Percentiles rank a stretch among this genome's conserved stretches.
These are phyloP conservation scores for Eleutherodactylus coqui DNA, from an alignment of 2,797 vertebrate genomes.

Conservation along the genomic window DNA sequence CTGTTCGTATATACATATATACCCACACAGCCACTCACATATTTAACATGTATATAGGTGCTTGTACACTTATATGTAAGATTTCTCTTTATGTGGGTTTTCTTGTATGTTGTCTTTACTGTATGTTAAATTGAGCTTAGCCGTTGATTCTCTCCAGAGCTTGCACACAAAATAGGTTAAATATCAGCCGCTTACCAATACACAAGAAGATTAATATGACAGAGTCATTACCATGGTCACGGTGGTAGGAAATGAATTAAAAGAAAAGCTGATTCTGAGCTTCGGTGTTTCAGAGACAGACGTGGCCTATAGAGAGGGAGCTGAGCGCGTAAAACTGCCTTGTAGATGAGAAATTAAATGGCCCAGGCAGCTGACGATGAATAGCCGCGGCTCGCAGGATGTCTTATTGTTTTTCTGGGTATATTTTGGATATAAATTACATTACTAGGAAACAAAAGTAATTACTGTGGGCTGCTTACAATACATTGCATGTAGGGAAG, in stretches of 20 bases:
- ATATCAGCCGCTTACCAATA: slow-evolving; percentile 36
- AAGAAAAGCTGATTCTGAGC: slow-evolving; percentile 5
- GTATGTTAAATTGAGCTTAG: background rate
- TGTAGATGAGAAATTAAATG: slow-evolving; percentile 32
- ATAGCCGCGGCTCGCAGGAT: slow-evolving; percentile 22
- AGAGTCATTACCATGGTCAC: slow-evolving; percentile 46
- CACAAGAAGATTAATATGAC: slow-evolving; percentile 46
- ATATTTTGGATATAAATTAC: slow-evolving; percentile 42
- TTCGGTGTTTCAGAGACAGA: background rate
- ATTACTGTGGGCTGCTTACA: slow-evolving; percentile 5
- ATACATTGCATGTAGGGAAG: background rate
- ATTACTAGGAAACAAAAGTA: slow-evolving; percentile 43
- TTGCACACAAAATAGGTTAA: slow-evolving; percentile 19
- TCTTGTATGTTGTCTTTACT: background rate
- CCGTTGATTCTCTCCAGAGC: background rate
- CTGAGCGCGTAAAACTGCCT: background rate
- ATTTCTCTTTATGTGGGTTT: background rate
- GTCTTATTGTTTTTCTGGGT: slow-evolving; percentile 38
- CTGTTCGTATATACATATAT: too few relatives aligned
- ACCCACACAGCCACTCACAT: background rate
- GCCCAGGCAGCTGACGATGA: slow-evolving; percentile 36
- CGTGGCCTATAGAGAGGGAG: background rate
- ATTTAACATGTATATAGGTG: background rate
- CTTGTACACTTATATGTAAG: background rate
- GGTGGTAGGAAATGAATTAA: slow-evolving; percentile 29